These are phyloP conservation scores for Holothuria glaberrima DNA, from an alignment of 35 echinoderm and acorn worm species.

Conservation along the genomic window DNA sequence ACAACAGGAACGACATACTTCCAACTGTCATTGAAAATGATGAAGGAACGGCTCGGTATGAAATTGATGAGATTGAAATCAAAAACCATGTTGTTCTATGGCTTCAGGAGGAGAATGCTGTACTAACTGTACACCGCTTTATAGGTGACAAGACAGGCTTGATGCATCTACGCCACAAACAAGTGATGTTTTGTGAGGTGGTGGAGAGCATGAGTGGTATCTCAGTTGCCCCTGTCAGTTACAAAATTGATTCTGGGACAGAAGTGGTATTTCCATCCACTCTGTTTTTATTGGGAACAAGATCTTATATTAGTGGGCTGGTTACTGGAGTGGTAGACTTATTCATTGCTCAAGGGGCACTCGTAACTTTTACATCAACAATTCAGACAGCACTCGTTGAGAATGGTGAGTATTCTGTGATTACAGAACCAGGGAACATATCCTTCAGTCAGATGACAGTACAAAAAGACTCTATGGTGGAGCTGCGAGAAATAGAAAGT, in stretches of 20 bases:
- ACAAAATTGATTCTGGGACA: conserved; percentile 68
- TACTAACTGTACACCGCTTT: conserved; percentile 74
- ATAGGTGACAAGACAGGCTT: conserved; percentile 81
- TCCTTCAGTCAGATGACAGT: conserved; percentile 79
- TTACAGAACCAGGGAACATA: conserved; percentile 86
- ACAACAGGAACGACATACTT: conserved; percentile 76
- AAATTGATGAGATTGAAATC: conserved; percentile 87
- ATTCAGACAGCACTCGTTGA: conserved; percentile 70
- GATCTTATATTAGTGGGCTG: conserved; percentile 69
- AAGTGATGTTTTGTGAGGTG: conserved; percentile 86
- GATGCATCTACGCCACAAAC: conserved; percentile 67
- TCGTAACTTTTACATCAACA: conserved; percentile 71
- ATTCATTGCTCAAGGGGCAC: conserved; percentile 75
- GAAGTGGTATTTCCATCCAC: conserved; percentile 90
- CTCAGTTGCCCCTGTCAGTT: conserved; percentile 88
- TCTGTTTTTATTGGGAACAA: conserved; percentile 80
- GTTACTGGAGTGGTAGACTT: conserved; percentile 77
- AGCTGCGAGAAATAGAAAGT: conserved; percentile 66
- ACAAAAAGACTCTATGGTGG: conserved; percentile 78
- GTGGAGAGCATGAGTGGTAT: conserved; percentile 85
- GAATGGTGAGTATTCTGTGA: conserved; percentile 72
- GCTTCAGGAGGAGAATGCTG: conserved; percentile 71
- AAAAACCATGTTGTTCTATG: conserved; percentile 89
- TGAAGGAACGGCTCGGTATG: conserved; percentile 69
- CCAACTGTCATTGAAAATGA: conserved; percentile 92